Evolutionary conservation across 1,140 invertebrate species (phyloP).

Genomic region (Trachymyrmex septentrionalis): DNA sequence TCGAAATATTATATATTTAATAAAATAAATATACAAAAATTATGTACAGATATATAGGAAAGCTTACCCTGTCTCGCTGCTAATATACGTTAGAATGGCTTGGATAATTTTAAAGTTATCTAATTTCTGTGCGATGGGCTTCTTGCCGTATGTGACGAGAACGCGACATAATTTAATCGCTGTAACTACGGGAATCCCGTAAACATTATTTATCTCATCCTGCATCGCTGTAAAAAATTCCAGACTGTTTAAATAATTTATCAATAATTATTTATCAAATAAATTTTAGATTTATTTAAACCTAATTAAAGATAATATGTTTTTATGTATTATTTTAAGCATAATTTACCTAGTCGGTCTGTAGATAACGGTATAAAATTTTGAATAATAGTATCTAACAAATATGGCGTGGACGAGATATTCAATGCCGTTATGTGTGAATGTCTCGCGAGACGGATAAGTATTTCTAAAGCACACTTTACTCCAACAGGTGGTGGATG

Average conservation of each 20-base stretch:
- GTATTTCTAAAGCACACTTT: constrained; percentile 90
- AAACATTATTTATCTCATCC: constrained; percentile 74
- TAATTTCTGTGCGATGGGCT: constrained; percentile 76
- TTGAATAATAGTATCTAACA: constrained; percentile 87
- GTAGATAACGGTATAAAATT: constrained; percentile 88
- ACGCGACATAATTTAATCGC: constrained; percentile 82
- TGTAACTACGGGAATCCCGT: constrained; percentile 77
- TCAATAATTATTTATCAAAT: background rate
- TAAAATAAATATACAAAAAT: constrained; percentile 22
- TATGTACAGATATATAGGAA: constrained; percentile 18
- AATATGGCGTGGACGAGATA: constrained; percentile 87
- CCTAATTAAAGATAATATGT: constrained; percentile 39
- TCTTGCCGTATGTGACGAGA: constrained; percentile 81
- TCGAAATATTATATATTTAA: constrained; percentile 58
- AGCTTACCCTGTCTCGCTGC: constrained; percentile 77
- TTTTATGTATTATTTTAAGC: constrained; percentile 3
- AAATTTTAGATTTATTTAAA: constrained; percentile 14
- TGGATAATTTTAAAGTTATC: constrained; percentile 79
- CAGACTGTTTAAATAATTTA: background rate
- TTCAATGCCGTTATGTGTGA: constrained; percentile 88
- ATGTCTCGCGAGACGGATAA: constrained; percentile 90
- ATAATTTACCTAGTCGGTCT: constrained; percentile 73
- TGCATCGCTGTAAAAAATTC: constrained; percentile 46
- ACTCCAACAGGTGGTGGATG: constrained; percentile 89
- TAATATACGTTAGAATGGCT: constrained; percentile 80